Evolutionary conservation across 2,888 invertebrate species (phyloP).

Genomic region (Isotomurus palustris): DNA sequence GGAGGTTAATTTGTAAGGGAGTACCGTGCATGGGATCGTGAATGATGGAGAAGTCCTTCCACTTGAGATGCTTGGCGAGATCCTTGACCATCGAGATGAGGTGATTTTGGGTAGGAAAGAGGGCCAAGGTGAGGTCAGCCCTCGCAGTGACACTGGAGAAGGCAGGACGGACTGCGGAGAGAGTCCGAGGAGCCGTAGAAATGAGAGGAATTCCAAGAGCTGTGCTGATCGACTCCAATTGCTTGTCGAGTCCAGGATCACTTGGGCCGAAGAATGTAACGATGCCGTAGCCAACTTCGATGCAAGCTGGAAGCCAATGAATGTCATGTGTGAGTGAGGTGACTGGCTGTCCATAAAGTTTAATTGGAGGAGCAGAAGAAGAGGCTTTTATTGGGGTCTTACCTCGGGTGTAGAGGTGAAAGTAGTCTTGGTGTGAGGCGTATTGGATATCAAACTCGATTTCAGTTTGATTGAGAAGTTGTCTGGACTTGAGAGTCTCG

Average conservation of each 20-base stretch:
- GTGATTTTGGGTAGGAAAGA: conserved; percentile 42
- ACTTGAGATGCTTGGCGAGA: conserved; percentile 37
- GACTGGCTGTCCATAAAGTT: conserved; percentile 4
- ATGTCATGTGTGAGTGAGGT: background rate
- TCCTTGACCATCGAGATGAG: conserved; percentile 38
- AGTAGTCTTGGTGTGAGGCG: conserved; percentile 38
- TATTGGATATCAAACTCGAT: conserved; percentile 44
- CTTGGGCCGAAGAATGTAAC: conserved; percentile 43
- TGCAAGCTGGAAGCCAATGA: conserved; percentile 34
- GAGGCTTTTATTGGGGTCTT: too few species aligned
- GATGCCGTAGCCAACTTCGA: conserved; percentile 39
- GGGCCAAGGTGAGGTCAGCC: conserved; percentile 32
- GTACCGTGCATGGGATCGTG: conserved; percentile 42
- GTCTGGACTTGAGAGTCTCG: conserved; percentile 37
- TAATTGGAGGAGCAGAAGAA: too few species aligned
- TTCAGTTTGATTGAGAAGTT: conserved; percentile 42
- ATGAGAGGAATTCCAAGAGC: conserved; percentile 42
- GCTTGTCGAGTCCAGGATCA: conserved; percentile 36
- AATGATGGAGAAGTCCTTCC: conserved; percentile 44
- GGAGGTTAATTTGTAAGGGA: background rate
- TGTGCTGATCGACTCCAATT: conserved; percentile 40
- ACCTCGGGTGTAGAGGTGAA: conserved; percentile 43
- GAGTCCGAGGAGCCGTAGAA: conserved; percentile 37
- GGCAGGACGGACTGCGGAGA: conserved; percentile 17
- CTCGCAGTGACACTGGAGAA: conserved; percentile 16